Conservation (phyloP, 2,888 invertebrate species). For the Coelopa pilipes region DNA sequence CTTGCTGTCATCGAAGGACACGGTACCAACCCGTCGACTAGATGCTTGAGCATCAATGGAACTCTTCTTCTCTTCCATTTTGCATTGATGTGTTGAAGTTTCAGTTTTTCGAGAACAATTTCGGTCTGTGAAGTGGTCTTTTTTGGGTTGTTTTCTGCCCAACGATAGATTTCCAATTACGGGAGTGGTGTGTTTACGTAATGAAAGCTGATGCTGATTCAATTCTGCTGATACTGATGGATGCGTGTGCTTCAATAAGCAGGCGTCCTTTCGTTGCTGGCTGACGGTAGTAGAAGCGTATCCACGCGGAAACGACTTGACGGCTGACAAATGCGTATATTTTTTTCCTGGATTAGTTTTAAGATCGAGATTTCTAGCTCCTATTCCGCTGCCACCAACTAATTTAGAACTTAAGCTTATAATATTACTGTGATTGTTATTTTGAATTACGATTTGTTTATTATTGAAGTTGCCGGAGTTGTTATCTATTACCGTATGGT, state of each 20-base stretch:
- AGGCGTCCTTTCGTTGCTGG: constrained; percentile 3
- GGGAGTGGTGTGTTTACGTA: no score
- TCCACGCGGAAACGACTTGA: background rate
- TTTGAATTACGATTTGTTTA: constrained; percentile 3
- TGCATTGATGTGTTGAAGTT: constrained; percentile 14
- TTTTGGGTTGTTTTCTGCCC: no score
- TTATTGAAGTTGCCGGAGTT: constrained; percentile 37
- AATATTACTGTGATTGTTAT: constrained; percentile 19
- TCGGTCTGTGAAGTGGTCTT: background rate
- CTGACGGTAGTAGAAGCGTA: constrained; percentile 6
- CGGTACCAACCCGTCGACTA: constrained; percentile 48
- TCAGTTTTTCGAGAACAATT: background rate
- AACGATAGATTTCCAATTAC: no score
- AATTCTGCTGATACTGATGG: background rate
- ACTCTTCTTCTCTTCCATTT: constrained; percentile 1
- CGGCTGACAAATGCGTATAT: constrained; percentile 24
- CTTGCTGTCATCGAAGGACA: constrained; percentile 51
- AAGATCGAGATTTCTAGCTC: constrained; percentile 6
- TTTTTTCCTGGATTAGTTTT: constrained; percentile 4
- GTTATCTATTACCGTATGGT: constrained; percentile 39
- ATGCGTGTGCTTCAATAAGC: background rate
- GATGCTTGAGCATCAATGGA: background rate
- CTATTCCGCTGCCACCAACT: constrained; percentile 17
- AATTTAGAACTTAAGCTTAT: constrained; percentile 11
- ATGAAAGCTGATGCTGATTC: background rate